phyloP scores from a whole-genome alignment of 2,797 vertebrate species.

The Aeoliscus strigatus region DNA sequence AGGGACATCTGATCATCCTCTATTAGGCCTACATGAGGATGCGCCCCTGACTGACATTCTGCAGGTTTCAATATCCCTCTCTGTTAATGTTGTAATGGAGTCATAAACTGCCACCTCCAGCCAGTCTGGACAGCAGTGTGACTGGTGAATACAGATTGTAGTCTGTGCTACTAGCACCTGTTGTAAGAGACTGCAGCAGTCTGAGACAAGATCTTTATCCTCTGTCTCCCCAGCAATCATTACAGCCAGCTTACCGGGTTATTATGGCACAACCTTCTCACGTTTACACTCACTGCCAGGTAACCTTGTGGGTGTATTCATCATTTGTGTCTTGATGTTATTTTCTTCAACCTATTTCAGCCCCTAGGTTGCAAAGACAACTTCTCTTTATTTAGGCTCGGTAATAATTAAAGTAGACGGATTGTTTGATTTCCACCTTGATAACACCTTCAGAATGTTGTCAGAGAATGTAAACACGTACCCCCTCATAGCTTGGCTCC shows the following conservation, averaged over 20 bases:
- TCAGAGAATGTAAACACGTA: slow-evolving; percentile 69
- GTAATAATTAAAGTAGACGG: slow-evolving; percentile 72
- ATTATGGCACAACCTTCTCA: slow-evolving; percentile 69
- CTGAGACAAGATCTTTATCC: slow-evolving; percentile 69
- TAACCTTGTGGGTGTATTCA: slow-evolving; percentile 61
- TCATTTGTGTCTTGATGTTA: slow-evolving; percentile 63
- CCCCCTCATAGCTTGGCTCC: slow-evolving; percentile 61
- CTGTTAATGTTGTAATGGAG: slow-evolving; percentile 35
- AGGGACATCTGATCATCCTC: slow-evolving; percentile 61
- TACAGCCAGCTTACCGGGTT: slow-evolving; percentile 70
- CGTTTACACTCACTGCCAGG: slow-evolving; percentile 67
- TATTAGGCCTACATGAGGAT: slow-evolving; percentile 57
- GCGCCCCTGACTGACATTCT: slow-evolving; percentile 39
- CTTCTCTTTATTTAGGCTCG: slow-evolving; percentile 70
- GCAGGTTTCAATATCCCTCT: slow-evolving; percentile 48
- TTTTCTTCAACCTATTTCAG: slow-evolving; percentile 63
- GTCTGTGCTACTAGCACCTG: slow-evolving; percentile 61
- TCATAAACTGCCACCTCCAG: slow-evolving; percentile 36
- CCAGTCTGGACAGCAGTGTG: slow-evolving; percentile 10
- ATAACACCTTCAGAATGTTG: slow-evolving; percentile 71
- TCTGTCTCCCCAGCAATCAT: slow-evolving; percentile 72
- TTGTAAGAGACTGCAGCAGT: slow-evolving; percentile 59
- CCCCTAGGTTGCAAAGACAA: slow-evolving; percentile 63
- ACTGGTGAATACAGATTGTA: slow-evolving; percentile 45
- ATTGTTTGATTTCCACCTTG: slow-evolving; percentile 73